Base-by-base conservation (phyloP, 2,888 invertebrate genomes). In the Dasysyrphus albostriatus region DNA sequence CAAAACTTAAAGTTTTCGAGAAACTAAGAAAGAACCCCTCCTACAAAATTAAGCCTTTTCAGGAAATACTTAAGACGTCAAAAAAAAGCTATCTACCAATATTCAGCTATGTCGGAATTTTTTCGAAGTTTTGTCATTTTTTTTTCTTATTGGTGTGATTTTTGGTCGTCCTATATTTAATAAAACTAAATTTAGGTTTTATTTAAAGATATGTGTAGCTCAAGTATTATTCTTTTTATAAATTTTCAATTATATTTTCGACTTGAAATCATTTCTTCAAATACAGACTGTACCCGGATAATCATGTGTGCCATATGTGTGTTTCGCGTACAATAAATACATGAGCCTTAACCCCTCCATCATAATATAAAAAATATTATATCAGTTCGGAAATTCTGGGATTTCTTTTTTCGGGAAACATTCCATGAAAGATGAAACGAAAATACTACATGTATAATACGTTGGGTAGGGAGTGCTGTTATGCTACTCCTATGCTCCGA, bases 391-490 rank as follows among this genome's bases (percentile, higher is more conserved):
- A 58, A 76, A 63, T 77, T 56, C 32, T n/a, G 69, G 73, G 59
- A 63, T 34, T 61, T 74, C 42, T 34, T 63, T 39, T 65, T 58
- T 54, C 34, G 63, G 37, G 14, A 39, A 61, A 32, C 59, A 81
- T 85, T 82, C 73, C 77, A 81, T 81, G 49, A 82, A 56, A 81
- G 42, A 77, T 70, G 73, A 81, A 81, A 76, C 39, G 39, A 77
- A 61, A 74, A 69, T 69, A 29, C 19, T 69, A 39, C 29, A 54
- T 29, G 14, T 14, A 29, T 54, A 54, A n/a, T 0, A 14, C n/a
- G 8, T 29, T 32, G 8, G 14, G 7, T 29, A 51, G 12, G 2
- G 9, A 42, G 59, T 37, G 37, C 9, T 69, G 54, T 58, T 65
- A 42, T 61, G 34, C 42, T 65, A n/a, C n/a, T 44, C 10, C 8